phyloP scores from a whole-genome alignment of 2,888 invertebrate species.

The Crioceris asparagi region DNA sequence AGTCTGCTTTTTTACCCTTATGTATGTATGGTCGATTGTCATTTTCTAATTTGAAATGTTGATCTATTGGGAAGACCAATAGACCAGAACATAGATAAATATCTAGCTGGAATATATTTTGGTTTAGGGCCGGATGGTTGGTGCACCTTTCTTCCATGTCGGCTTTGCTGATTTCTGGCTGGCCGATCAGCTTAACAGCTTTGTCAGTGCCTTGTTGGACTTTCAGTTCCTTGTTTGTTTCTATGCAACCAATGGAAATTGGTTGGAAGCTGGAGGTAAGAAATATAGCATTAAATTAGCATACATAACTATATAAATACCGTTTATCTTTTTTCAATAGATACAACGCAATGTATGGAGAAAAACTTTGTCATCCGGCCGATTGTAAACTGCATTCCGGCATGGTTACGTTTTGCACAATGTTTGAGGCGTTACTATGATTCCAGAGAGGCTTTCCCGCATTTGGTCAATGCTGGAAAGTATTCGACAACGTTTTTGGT shows the following conservation, averaged over 20 bases:
- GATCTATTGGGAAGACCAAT: too few species aligned
- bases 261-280: conserved; percentile 42
- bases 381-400: conserved; percentile 67
- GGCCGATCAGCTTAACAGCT: conserved; percentile 72
- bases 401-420: conserved; percentile 78
- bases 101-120: too few species aligned
- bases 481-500: conserved; percentile 68
- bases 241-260: conserved; percentile 52
- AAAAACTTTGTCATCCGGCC: conserved; percentile 44
- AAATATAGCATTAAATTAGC: conserved; percentile 3
- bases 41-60: too few species aligned
- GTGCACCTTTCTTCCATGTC: conserved; percentile 68
- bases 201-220: conserved; percentile 65
- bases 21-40: too few species aligned
- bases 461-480: conserved; percentile 75
- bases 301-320: background rate
- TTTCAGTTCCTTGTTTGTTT: conserved; percentile 72
- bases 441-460: conserved; percentile 66
- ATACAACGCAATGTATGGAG: conserved; percentile 41
- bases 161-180: conserved; percentile 81
- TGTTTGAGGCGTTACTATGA: conserved; percentile 75
- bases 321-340: conserved; percentile 26
- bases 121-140: conserved; percentile 47
- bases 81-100: too few species aligned
- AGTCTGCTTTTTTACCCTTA: too few species aligned